Evolutionary conservation across 2,888 invertebrate species (phyloP).

Genomic region (Apotomis capreana): DNA sequence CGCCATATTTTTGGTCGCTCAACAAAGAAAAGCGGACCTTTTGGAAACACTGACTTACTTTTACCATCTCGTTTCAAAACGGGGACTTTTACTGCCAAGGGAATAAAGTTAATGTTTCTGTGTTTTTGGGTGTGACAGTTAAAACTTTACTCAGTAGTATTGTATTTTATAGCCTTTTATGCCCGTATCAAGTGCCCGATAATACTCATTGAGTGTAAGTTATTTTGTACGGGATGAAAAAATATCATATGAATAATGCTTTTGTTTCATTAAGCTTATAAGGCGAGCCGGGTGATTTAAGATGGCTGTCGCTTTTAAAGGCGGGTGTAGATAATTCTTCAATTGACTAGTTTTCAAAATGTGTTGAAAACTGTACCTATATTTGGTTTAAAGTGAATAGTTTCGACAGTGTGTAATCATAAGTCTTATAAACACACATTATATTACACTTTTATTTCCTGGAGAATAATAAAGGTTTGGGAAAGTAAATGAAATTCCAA

Average conservation of each 20-base stretch:
- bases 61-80: not conserved
- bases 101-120: not conserved
- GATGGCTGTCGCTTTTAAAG: slow-evolving; percentile 43
- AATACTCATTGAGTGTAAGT: slow-evolving; percentile 74
- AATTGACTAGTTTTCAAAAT: slow-evolving; percentile 47
- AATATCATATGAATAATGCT: slow-evolving; percentile 70
- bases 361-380: slow-evolving; percentile 34
- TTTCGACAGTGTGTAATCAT: not conserved
- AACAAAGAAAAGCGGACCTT: slow-evolving; percentile 43
- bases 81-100: not conserved
- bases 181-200: slow-evolving; percentile 69
- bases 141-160: slow-evolving; percentile 25
- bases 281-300: slow-evolving; percentile 67
- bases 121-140: slow-evolving; percentile 15
- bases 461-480: too few relatives aligned
- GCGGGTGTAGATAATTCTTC: slow-evolving; percentile 45
- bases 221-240: slow-evolving; percentile 68
- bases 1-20: slow-evolving; percentile 49
- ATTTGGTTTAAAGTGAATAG: slow-evolving; percentile 3
- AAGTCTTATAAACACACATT: too few relatives aligned
- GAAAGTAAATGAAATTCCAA: too few relatives aligned
- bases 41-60: slow-evolving; percentile 19
- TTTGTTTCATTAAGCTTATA: slow-evolving; percentile 79
- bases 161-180: slow-evolving; percentile 69
- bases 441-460: too few relatives aligned